These are phyloP conservation scores for Gari tellinella DNA, from an alignment of 2,888 invertebrate genomes.

Conservation along the genomic window DNA sequence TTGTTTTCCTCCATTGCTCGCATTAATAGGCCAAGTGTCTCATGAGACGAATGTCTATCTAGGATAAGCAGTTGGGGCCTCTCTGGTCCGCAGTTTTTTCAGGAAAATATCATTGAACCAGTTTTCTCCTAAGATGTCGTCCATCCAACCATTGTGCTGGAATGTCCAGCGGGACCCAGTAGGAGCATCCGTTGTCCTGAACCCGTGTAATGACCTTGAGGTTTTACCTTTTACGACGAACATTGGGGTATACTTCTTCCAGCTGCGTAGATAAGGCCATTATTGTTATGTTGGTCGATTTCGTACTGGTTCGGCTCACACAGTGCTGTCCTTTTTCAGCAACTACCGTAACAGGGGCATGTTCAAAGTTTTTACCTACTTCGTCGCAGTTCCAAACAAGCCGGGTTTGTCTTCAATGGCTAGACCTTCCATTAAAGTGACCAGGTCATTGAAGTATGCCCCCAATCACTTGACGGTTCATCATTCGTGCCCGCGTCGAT, in stretches of 20 bases:
- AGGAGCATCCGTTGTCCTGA: conserved; percentile 49
- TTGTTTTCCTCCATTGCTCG: conserved; percentile 52
- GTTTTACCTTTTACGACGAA: conserved; percentile 58
- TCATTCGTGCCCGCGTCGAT: conserved; percentile 7
- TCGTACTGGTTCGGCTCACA: conserved; percentile 24
- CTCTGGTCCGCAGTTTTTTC: conserved; percentile 52
- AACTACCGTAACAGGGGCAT: conserved; percentile 17
- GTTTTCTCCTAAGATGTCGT: conserved; percentile 49
- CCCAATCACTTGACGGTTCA: conserved; percentile 18
- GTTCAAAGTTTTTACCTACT: conserved; percentile 21
- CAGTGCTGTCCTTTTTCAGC: conserved; percentile 4
- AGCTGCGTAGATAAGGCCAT: conserved; percentile 29
- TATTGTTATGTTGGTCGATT: conserved; percentile 23
- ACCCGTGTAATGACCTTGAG: conserved; percentile 45
- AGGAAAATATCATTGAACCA: conserved; percentile 66
- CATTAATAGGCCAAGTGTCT: conserved; percentile 54
- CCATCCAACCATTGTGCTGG: conserved; percentile 67
- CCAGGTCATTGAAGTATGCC: conserved; percentile 20
- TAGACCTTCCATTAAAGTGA: conserved; percentile 4
- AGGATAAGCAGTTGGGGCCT: conserved; percentile 66
- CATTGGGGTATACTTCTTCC: conserved; percentile 40
- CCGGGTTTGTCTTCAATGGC: not conserved
- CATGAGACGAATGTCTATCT: conserved; percentile 64
- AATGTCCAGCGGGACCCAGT: conserved; percentile 47
- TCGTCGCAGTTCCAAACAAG: conserved; percentile 29